A percentile compares a stretch with the other conserved stretches of the same genome.
Evolutionary conservation across 2,797 vertebrate species (phyloP).

Genomic region (Florisuga fusca): DNA sequence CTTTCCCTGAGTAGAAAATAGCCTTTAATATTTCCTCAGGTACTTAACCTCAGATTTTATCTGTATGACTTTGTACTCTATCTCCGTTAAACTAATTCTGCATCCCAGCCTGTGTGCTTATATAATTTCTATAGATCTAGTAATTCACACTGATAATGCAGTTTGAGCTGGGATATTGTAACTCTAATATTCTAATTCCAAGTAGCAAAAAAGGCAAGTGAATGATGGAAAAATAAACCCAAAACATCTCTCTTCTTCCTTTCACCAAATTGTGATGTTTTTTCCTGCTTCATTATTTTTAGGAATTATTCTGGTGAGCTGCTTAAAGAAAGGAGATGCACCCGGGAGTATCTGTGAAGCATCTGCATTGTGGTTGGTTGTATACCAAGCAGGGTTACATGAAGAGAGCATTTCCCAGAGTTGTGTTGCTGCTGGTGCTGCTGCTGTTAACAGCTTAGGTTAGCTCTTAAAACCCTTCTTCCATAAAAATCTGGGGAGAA

Average conservation of each 20-base stretch:
- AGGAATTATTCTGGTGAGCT: background rate
- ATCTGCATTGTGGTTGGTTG: background rate
- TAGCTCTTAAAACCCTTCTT: background rate
- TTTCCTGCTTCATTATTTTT: background rate
- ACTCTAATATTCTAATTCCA: background rate
- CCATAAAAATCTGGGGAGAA: background rate
- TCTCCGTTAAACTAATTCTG: background rate
- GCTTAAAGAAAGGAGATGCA: background rate
- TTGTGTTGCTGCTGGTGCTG: background rate
- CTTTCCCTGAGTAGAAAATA: background rate
- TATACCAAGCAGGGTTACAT: accelerated
- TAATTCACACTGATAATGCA: background rate
- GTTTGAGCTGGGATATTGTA: accelerated
- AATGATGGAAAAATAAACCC: background rate
- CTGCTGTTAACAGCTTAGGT: background rate
- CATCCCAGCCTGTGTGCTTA: background rate
- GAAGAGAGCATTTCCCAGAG: background rate
- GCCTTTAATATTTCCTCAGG: background rate
- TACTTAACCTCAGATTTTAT: background rate
- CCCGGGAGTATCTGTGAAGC: background rate
- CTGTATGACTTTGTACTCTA: too few relatives aligned
- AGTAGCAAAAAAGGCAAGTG: background rate
- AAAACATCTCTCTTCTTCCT: background rate
- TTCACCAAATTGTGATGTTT: background rate
- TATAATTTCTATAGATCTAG: background rate